Evolutionary conservation across 2,888 invertebrate genomes (phyloP).

Genomic region (Nomada goodeniana): DNA sequence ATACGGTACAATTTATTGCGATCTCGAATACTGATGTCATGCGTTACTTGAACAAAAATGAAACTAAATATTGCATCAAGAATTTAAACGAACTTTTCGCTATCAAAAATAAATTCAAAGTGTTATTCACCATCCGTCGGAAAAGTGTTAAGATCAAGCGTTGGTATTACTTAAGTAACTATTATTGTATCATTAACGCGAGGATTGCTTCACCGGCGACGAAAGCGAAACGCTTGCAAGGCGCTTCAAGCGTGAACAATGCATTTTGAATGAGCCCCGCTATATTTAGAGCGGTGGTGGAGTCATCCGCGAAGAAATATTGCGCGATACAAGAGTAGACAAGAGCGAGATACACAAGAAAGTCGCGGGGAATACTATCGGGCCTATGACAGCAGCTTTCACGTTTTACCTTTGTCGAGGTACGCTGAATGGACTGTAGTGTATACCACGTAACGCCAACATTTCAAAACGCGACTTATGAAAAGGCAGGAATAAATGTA

Average conservation of each 20-base stretch:
- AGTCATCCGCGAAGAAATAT: conserved; percentile 42
- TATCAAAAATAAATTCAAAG: no score
- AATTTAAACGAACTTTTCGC: no score
- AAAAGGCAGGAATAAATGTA: no score
- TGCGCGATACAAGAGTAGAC: conserved; percentile 30
- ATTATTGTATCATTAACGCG: background rate
- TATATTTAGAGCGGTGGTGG: conserved; percentile 37
- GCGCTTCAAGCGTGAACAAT: conserved; percentile 26
- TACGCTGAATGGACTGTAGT: no score
- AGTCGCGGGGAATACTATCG: conserved; percentile 32
- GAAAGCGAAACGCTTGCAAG: background rate
- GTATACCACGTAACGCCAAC: no score
- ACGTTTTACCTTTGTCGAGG: conserved; percentile 19
- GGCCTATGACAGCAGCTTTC: conserved; percentile 25
- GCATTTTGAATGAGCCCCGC: conserved; percentile 7
- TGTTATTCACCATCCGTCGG: no score
- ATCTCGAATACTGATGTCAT: no score
- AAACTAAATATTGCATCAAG: no score
- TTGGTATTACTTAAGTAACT: background rate
- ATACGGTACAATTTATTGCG: no score
- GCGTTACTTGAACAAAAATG: no score
- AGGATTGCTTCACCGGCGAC: background rate
- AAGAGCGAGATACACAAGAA: conserved; percentile 31
- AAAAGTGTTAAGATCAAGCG: background rate
- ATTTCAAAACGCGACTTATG: background rate